Conservation (phyloP, 2,888 invertebrate genomes). For the Apodemia zela region DNA sequence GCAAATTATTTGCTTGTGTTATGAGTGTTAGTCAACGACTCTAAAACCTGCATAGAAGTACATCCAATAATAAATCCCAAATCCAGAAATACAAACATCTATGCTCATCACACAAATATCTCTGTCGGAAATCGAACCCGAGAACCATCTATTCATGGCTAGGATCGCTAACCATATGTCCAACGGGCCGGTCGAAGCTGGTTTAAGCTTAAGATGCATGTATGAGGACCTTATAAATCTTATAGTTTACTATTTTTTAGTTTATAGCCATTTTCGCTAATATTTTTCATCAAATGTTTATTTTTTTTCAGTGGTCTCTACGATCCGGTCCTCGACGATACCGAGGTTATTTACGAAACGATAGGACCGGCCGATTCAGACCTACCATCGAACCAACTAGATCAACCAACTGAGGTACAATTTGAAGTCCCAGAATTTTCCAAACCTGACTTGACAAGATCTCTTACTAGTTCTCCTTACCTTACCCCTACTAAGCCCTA, state of each 20-base stretch:
- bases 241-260: too few relatives aligned
- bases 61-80: too few relatives aligned
- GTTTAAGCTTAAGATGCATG: too few relatives aligned
- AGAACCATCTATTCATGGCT: background rate
- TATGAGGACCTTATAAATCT: too few relatives aligned
- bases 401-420: slow-evolving; percentile 61
- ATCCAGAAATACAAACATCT: too few relatives aligned
- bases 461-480: slow-evolving; percentile 51
- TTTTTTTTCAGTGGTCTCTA: slow-evolving; percentile 62
- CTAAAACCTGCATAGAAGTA: too few relatives aligned
- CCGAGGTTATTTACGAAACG: slow-evolving; percentile 57
- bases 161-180: too few relatives aligned
- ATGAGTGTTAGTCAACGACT: too few relatives aligned
- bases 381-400: slow-evolving; percentile 45
- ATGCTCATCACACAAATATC: too few relatives aligned
- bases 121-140: too few relatives aligned
- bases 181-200: too few relatives aligned
- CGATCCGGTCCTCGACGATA: slow-evolving; percentile 67
- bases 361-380: slow-evolving; percentile 63
- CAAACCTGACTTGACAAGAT: slow-evolving; percentile 37
- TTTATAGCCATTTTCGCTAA: background rate
- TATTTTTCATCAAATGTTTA: slow-evolving; percentile 7
- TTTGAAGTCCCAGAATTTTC: slow-evolving; percentile 45
- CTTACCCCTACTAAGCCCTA: slow-evolving; percentile 48
- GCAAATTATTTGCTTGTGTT: too few relatives aligned